Base-by-base conservation (phyloP, 2,113 vertebrate species). In the Myxocyprinus asiaticus region DNA sequence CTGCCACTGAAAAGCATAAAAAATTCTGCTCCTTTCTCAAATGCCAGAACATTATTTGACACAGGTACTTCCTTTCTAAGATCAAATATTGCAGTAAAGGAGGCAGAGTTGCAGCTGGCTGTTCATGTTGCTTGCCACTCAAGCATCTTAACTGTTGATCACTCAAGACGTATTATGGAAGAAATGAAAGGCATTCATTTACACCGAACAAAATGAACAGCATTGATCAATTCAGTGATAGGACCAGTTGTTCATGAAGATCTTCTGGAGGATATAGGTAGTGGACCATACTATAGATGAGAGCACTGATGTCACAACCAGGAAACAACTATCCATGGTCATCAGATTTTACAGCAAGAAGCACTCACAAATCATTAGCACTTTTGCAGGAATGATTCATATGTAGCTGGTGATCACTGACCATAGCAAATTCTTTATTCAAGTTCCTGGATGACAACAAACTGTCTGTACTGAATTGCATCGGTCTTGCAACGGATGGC, bases 101-200 rank as follows among this genome's bases (percentile, higher is more conserved):
- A 33, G 22, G 22, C 22, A 33, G 71, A 58, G 70, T 7, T 53
- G 50, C 6, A 64, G 17, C 44, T 75, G 61, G 59, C 73, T 66
- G 17, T 2, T 65, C 62, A 51, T 50, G 59, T 50, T 63, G 17
- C n/a, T 61, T 76, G 59, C 62, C 42, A 66, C 65, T 77, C 50
- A 44, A 45, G 9, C 50, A 55, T 33, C 55, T 56, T 15, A 44
- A 67, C n/a, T 14, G n/a, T 67, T 77, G 75, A 66, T 58, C 51
- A 74, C 62, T 61, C 33, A 33, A 33, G 22, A 33, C 7, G n/a
- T 61, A 12, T 61, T 15, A 12, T 61, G n/a, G 14, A 61, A 61
- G 58, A 17, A 15, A 61, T 66, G 55, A 67, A 74, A 67, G 17
- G 17, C 6, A 61, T 43, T 75, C 12, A 4, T 59, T 53, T 66